Base-by-base conservation (phyloP, 2,888 invertebrate species). In the Ceramica pisi region DNA sequence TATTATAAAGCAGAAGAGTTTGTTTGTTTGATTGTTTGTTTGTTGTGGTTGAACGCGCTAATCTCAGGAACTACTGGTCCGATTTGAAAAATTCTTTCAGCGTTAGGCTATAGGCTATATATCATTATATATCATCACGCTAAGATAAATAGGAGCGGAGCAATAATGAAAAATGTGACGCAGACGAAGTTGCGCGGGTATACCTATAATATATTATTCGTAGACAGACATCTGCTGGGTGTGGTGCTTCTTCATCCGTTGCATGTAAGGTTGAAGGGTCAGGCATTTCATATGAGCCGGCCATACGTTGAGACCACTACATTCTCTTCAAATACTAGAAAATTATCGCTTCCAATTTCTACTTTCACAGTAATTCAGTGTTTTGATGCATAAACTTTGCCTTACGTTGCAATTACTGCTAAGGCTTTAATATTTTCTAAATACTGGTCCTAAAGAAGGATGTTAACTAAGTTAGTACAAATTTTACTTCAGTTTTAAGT, bases 321-420 rank as follows among this genome's bases (percentile, higher is more conserved):
- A 67, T 71, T 83, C 81, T 79, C 80, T 69, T 84, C 85, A 84
- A 86, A 86, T 82, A 85, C 83, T 84, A 83, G 83, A 80, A 82
- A 81, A 87, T 89, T 86, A 87, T 87, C 89, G 82, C 88, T 82
- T 85, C 81, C 86, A 86, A 86, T 89, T 85, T 85, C 84, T 85
- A 89, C 90, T 92, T 92, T 92, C 91, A 87, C 90, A 82, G 67
- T 81, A 78, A 72, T 77, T 81, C 76, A 80, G 83, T 80, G 81
- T 82, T 77, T 69, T 70, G 71, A 67, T 67, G 68, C 69, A 70
- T 75, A 66, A 59, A 67, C 78, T 46, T 19, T 23, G 62, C 75
- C 67, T 74, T 60, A 71, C 46, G 9, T 61, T 67, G 63, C 46
- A 76, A 61, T 64, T 64, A 64, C 9, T 35, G 19, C 7, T 19